Evolutionary conservation across 2,888 invertebrate species (phyloP).

Genomic region (Pardosa pseudoannulata): DNA sequence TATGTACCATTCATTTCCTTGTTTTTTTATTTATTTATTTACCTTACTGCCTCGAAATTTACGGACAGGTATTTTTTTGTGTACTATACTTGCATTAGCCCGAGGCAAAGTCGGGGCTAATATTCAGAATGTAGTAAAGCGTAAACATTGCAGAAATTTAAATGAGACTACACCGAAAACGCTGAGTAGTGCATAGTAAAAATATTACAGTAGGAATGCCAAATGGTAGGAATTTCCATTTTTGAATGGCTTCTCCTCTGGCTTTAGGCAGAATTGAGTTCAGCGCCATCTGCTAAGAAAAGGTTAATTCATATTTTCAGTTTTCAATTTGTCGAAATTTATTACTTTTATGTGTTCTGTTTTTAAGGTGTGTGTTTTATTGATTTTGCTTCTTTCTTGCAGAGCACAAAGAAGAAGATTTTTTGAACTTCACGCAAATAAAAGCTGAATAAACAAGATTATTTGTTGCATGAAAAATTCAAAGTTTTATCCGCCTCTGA

Average conservation of each 20-base stretch:
- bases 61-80: conserved; percentile 4
- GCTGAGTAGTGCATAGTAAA: neutral
- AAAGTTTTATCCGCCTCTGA: too few species aligned
- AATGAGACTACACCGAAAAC: neutral
- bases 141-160: conserved; percentile 9
- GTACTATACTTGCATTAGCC: neutral
- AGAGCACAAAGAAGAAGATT: too few species aligned
- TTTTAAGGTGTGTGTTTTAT: neutral
- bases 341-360: neutral
- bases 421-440: too few species aligned
- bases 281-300: neutral
- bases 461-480: too few species aligned
- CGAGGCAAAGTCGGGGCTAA: neutral
- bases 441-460: too few species aligned
- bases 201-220: neutral
- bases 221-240: neutral
- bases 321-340: neutral
- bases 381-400: too few species aligned
- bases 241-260: neutral
- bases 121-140: conserved; percentile 16
- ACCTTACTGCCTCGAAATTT: neutral
- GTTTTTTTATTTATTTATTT: conserved; percentile 12
- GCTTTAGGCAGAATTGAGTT: neutral
- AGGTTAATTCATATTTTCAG: conserved; percentile 3
- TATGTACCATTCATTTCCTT: neutral